Conservation (phyloP, 2,888 invertebrate species). For the Dicranocentrus wangi region DNA sequence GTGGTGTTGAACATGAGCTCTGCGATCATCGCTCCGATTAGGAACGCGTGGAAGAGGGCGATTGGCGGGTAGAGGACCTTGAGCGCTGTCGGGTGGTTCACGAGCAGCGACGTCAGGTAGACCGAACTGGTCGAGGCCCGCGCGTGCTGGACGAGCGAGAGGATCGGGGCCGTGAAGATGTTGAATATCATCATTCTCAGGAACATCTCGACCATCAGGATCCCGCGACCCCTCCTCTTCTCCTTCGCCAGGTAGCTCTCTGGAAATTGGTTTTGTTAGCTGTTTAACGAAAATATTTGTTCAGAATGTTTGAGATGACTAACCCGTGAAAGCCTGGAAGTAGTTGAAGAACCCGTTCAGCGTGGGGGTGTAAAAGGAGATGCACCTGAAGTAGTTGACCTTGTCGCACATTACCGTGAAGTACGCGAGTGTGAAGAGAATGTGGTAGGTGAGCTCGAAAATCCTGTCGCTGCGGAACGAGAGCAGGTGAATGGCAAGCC, state of each 20-base stretch:
- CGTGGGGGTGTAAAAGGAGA: constrained; percentile 11
- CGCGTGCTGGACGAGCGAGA: background rate
- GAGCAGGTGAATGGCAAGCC: background rate
- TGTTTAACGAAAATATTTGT: too few relatives aligned
- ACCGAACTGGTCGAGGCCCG: background rate
- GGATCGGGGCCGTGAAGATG: background rate
- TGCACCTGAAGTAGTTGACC: constrained; percentile 32
- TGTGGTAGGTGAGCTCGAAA: constrained; percentile 31
- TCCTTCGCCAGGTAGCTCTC: too few relatives aligned
- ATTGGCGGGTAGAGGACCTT: background rate
- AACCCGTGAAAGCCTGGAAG: constrained; percentile 28
- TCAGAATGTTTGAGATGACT: background rate
- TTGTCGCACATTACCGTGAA: constrained; percentile 42
- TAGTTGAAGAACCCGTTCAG: constrained; percentile 39
- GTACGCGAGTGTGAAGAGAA: constrained; percentile 16
- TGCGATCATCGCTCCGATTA: constrained; percentile 37
- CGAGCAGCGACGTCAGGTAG: background rate
- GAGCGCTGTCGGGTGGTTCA: too few relatives aligned
- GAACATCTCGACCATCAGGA: background rate
- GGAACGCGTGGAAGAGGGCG: background rate
- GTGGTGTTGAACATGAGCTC: constrained; percentile 36
- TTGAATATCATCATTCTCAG: background rate
- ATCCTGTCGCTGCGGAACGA: constrained; percentile 16
- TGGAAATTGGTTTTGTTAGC: too few relatives aligned
- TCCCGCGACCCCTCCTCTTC: background rate